Evolutionary conservation across 2,888 invertebrate species (phyloP), one percentile per base, ranked within the genome.

Genomic region (Danaus chrysippus): DNA sequence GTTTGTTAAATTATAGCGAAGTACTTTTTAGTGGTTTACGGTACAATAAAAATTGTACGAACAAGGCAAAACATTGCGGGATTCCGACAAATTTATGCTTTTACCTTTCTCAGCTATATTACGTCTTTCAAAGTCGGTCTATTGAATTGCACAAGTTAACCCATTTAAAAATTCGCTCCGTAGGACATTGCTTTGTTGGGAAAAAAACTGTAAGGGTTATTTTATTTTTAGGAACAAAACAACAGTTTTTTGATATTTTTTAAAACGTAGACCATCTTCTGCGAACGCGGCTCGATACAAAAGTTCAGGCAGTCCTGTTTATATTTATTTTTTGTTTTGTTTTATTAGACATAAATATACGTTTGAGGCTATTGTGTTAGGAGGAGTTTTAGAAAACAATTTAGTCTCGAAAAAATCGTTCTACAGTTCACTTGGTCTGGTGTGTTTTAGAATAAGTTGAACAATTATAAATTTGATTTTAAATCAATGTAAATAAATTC

Each of bases 31-130:
- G 88, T 84, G 90, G 90, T 90, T 88, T 87, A 90, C 84, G 83
- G 78, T 70, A 82, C 73, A 81, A 88, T 90, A 88, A 89, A 49
- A 90, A 84, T 78, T 78, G 77, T 79, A 76, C 75, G 76, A 78
- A 87, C 87, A 87, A 86, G 80, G 82, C 77, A 76, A 89, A 91
- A 90, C 87, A 90, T 90, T 89, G 90, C 86, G 87, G 89, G 80
- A 83, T 81, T 75, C 79, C 72, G 71, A 69, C 71, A 68, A 79
- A 79, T 77, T 73, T 74, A 79, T 77, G 76, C 69, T 73, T 71
- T 73, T 66, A 69, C 59, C 60, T 73, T 73, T 68, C 65, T 65
- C 68, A 73, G 72, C 66, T 71, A 70, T 67, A 71, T 68, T 66
- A 57, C 57, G 54, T 44, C 49, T 65, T 67, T 65, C 64, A 70